A percentile compares a stretch with the other conserved stretches of the same genome.
These are phyloP conservation scores for Xestia c-nigrum DNA, from an alignment of 2,888 invertebrate genomes.

Conservation along the genomic window DNA sequence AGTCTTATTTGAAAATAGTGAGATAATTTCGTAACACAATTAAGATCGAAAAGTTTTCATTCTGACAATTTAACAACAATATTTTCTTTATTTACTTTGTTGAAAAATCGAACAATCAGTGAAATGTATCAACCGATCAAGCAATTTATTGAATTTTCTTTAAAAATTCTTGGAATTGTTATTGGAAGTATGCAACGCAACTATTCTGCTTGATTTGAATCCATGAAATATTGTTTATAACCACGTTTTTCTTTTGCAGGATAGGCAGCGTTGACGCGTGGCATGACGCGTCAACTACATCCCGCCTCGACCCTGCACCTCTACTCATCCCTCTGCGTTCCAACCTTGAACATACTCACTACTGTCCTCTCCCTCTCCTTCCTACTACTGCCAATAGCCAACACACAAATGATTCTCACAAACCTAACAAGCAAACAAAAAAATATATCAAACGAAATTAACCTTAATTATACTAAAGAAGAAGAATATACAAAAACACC, in stretches of 20 bases:
- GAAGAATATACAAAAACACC: slow-evolving; percentile 54
- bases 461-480: slow-evolving; percentile 49
- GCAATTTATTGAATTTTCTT: neutral
- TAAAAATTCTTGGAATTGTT: neutral
- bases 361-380: slow-evolving; percentile 75
- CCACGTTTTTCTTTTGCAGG: slow-evolving; percentile 69
- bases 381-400: slow-evolving; percentile 73
- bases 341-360: slow-evolving; percentile 77
- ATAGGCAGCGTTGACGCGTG: slow-evolving; percentile 82
- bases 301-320: slow-evolving; percentile 77
- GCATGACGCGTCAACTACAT: slow-evolving; percentile 85
- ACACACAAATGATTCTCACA: slow-evolving; percentile 77
- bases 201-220: neutral
- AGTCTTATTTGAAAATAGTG: neutral
- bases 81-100: neutral
- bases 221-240: neutral
- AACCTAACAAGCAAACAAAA: slow-evolving; percentile 56
- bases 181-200: neutral
- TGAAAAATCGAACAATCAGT: too few relatives aligned
- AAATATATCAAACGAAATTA: slow-evolving; percentile 45
- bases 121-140: neutral
- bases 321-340: slow-evolving; percentile 82
- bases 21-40: neutral
- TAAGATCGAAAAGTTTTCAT: too few relatives aligned
- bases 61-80: neutral